Percentiles rank a stretch among this genome's conserved stretches.
phyloP scores from a whole-genome alignment of 2,888 invertebrate species.

The Stenodera caucasica region DNA sequence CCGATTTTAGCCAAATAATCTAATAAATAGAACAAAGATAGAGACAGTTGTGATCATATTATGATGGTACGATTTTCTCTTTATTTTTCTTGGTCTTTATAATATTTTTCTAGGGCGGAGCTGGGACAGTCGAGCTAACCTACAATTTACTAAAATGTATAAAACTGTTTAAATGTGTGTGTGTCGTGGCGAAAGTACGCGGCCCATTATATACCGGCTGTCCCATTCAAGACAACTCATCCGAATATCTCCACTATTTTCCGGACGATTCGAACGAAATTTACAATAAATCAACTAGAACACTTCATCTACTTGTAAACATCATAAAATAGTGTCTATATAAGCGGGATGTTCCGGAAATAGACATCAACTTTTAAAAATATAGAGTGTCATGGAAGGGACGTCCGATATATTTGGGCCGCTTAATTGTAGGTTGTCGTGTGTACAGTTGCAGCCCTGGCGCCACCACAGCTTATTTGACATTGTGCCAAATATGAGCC shows the following conservation, averaged over 20 bases:
- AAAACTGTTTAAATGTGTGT: slow-evolving; percentile 36
- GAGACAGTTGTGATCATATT: slow-evolving; percentile 32
- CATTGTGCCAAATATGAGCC: too few relatives aligned
- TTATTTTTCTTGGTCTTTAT: slow-evolving; percentile 16
- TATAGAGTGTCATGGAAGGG: too few relatives aligned
- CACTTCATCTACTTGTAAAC: too few relatives aligned
- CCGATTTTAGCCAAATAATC: too few relatives aligned
- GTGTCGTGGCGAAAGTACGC: slow-evolving; percentile 35
- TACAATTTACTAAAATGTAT: slow-evolving; percentile 49
- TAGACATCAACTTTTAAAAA: too few relatives aligned
- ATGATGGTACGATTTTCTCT: slow-evolving; percentile 20
- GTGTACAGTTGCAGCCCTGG: slow-evolving; percentile 45
- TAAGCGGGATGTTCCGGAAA: too few relatives aligned
- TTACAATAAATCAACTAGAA: too few relatives aligned
- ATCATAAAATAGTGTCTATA: too few relatives aligned
- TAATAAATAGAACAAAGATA: slow-evolving; percentile 27
- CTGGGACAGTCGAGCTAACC: slow-evolving; percentile 40
- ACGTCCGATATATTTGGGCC: slow-evolving; percentile 29
- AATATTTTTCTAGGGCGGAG: slow-evolving; percentile 35
- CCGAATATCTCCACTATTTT: too few relatives aligned
- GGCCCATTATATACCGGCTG: too few relatives aligned
- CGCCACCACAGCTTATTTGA: slow-evolving; percentile 37
- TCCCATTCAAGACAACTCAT: too few relatives aligned
- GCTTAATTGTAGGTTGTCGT: slow-evolving; percentile 43
- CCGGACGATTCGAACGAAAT: too few relatives aligned